These are phyloP conservation scores for Drosophila barbarae DNA, from an alignment of 2,888 invertebrate species.

Conservation along the genomic window DNA sequence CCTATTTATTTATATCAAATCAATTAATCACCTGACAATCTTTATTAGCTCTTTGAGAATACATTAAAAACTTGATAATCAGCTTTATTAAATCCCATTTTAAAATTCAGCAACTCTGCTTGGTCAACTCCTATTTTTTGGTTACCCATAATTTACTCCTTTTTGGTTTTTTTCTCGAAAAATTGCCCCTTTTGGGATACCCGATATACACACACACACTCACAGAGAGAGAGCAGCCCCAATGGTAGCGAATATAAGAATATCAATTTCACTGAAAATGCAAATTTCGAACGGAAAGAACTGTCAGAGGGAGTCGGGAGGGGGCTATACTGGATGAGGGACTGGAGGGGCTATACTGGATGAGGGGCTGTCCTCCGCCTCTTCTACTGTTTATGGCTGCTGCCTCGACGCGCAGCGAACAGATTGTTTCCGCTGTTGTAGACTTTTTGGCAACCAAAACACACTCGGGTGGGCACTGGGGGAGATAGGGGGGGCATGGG, in stretches of 20 bases:
- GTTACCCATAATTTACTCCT: slow-evolving; percentile 62
- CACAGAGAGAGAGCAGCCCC: neutral
- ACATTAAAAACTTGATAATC: neutral
- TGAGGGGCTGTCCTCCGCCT: neutral
- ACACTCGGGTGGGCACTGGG: neutral
- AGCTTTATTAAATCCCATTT: neutral
- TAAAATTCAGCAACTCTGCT: neutral
- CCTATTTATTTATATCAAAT: too few species aligned
- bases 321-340: neutral
- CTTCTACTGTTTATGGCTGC: slow-evolving; percentile 63
- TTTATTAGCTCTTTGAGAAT: too few species aligned
- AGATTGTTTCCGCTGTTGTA: slow-evolving; percentile 71
- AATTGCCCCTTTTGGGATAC: slow-evolving; percentile 44
- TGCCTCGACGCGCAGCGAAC: slow-evolving; percentile 68
- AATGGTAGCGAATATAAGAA: slow-evolving; percentile 40
- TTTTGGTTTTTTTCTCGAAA: slow-evolving; percentile 38
- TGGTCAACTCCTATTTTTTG: slow-evolving; percentile 1
- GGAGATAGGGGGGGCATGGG: neutral
- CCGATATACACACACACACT: slow-evolving; percentile 14
- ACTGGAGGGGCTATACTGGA: too few species aligned
- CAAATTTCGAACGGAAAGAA: slow-evolving; percentile 59
- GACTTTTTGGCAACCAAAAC: slow-evolving; percentile 60
- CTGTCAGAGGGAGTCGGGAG: slow-evolving; percentile 1
- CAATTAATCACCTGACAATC: too few species aligned
- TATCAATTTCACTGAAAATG: slow-evolving; percentile 72